phyloP scores from a whole-genome alignment of 2,888 invertebrate genomes.

The Oxyteleia sp. region DNA sequence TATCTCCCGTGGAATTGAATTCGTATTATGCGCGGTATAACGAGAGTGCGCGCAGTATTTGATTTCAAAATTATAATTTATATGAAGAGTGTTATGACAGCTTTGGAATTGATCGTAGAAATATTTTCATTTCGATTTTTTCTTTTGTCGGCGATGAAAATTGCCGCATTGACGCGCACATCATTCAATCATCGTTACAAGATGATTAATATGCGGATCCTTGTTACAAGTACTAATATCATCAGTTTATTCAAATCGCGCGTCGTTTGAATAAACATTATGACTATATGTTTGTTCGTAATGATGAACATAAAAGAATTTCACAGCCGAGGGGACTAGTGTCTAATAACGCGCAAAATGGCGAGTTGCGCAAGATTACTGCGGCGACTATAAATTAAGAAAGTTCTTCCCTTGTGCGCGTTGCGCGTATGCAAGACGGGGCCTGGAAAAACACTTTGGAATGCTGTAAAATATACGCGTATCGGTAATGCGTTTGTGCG shows the following conservation, averaged over 20 bases:
- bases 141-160: not conserved
- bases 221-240: slow-evolving; percentile 36
- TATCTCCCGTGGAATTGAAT: slow-evolving; percentile 19
- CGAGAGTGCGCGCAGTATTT: not conserved
- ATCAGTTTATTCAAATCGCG: slow-evolving; percentile 41
- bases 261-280: slow-evolving; percentile 47
- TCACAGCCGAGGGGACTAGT: slow-evolving; percentile 6
- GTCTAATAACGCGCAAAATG: slow-evolving; percentile 76
- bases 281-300: slow-evolving; percentile 9
- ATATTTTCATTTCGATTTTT: slow-evolving; percentile 32
- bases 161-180: slow-evolving; percentile 6
- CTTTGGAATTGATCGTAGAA: slow-evolving; percentile 18
- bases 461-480: slow-evolving; percentile 54
- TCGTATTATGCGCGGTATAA: slow-evolving; percentile 7
- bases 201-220: slow-evolving; percentile 40
- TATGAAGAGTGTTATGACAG: slow-evolving; percentile 40
- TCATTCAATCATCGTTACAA: slow-evolving; percentile 34
- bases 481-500: slow-evolving; percentile 28
- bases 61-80: slow-evolving; percentile 29
- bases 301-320: slow-evolving; percentile 12
- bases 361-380: slow-evolving; percentile 77
- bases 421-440: slow-evolving; percentile 77
- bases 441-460: slow-evolving; percentile 66
- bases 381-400: slow-evolving; percentile 78
- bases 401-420: slow-evolving; percentile 70